Conservation (phyloP, 2,113 vertebrate species). For the Oncorhynchus tshawytscha region DNA sequence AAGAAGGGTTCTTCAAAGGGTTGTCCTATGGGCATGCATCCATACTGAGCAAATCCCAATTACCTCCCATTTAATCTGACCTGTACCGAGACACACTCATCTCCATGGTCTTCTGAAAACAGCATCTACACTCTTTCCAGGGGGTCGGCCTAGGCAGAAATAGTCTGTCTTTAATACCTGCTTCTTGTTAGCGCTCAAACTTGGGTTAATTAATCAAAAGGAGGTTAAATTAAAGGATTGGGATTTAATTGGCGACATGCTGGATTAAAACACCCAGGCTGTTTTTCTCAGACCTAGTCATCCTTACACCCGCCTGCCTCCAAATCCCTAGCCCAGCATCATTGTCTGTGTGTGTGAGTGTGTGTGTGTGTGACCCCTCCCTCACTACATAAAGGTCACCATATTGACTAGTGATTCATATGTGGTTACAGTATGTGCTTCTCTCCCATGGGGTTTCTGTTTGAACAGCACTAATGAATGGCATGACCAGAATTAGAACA, state of each 20-base stretch:
- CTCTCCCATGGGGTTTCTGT: slow-evolving; percentile 17
- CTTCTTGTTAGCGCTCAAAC: slow-evolving; percentile 72
- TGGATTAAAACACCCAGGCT: slow-evolving; percentile 52
- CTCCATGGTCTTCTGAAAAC: slow-evolving; percentile 10
- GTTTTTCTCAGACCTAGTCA: slow-evolving; percentile 52
- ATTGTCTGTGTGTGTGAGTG: slow-evolving; percentile 4
- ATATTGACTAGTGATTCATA: slow-evolving; percentile 39
- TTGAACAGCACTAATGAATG: slow-evolving; percentile 34
- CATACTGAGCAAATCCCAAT: no score
- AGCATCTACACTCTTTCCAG: slow-evolving; percentile 33
- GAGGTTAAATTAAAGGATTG: slow-evolving; percentile 72
- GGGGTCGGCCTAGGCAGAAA: slow-evolving; percentile 36
- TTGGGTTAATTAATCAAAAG: slow-evolving; percentile 74
- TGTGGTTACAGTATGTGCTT: slow-evolving; percentile 16
- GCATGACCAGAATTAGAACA: slow-evolving; percentile 42
- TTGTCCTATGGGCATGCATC: no score
- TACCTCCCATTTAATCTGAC: background rate
- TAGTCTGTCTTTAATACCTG: slow-evolving; percentile 70
- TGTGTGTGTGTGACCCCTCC: background rate
- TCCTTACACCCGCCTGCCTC: slow-evolving; percentile 28
- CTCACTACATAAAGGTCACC: slow-evolving; percentile 44
- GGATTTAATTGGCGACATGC: slow-evolving; percentile 65
- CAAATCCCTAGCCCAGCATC: slow-evolving; percentile 26
- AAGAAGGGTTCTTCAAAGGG: no score
- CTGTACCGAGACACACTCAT: background rate